phyloP scores from a whole-genome alignment of 1,140 invertebrate species.

The Tetramorium parvispinum region DNA sequence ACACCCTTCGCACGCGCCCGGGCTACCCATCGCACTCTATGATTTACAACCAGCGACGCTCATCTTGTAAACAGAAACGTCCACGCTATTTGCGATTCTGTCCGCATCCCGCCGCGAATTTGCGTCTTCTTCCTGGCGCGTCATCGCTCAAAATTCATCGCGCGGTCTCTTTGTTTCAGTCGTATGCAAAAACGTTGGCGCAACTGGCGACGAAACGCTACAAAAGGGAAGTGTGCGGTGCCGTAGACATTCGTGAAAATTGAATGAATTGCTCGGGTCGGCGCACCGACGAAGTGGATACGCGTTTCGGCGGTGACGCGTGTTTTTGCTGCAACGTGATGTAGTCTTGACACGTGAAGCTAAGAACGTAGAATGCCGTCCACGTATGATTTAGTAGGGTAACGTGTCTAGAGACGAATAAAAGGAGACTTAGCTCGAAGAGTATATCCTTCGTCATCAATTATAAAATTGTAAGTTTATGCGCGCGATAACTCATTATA shows the following conservation, averaged over 20 bases:
- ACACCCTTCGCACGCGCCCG: conserved; percentile 65
- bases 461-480: background rate
- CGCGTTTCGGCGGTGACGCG: conserved; percentile 51
- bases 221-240: conserved; percentile 24
- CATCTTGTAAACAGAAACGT: conserved; percentile 81
- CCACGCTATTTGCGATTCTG: conserved; percentile 58
- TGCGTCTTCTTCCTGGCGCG: conserved; percentile 25
- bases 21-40: conserved; percentile 75
- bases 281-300: conserved; percentile 39
- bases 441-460: conserved; percentile 5
- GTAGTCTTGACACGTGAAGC: conserved; percentile 42
- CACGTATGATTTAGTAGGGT: conserved; percentile 40
- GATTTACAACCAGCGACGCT: conserved; percentile 83
- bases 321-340: conserved; percentile 41
- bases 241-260: conserved; percentile 55
- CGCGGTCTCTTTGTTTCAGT: conserved; percentile 58
- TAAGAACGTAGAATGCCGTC: conserved; percentile 18
- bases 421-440: conserved; percentile 15
- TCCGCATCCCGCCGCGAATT: conserved; percentile 24
- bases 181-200: conserved; percentile 47
- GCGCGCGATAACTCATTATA: background rate
- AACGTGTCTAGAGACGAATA: conserved; percentile 15
- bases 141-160: conserved; percentile 64
- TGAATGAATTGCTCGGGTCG: conserved; percentile 54
- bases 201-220: conserved; percentile 49